Conservation (phyloP, 2,113 vertebrate species). For the Misgurnus mizolepis region DNA sequence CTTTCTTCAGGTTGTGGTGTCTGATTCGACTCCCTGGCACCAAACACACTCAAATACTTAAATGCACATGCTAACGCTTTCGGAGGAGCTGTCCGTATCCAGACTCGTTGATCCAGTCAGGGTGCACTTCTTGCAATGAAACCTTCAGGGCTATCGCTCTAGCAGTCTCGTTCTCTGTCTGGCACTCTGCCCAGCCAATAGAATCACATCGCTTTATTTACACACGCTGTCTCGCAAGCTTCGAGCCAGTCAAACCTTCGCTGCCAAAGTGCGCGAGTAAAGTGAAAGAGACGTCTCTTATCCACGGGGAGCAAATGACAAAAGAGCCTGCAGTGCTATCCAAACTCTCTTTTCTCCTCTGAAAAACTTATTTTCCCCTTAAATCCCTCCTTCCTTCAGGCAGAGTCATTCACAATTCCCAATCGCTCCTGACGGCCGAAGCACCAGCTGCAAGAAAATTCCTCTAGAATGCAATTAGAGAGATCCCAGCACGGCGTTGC, state of each 20-base stretch:
- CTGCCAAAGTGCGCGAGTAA: neutral
- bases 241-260: neutral
- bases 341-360: neutral
- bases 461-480: conserved; percentile 51
- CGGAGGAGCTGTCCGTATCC: conserved; percentile 27
- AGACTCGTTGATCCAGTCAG: conserved; percentile 51
- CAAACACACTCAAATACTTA: neutral
- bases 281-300: neutral
- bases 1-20: conserved; percentile 23
- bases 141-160: conserved; percentile 41
- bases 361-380: neutral
- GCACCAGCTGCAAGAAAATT: conserved; percentile 44
- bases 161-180: conserved; percentile 26
- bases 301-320: neutral
- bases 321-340: neutral
- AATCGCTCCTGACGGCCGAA: neutral
- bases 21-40: neutral
- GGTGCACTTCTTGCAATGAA: conserved; percentile 18
- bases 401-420: conserved; percentile 36
- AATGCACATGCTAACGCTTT: conserved; percentile 11
- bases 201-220: conserved; percentile 45
- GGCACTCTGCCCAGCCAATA: conserved; percentile 39
- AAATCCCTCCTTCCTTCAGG: conserved; percentile 5
- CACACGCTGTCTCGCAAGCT: conserved; percentile 25
- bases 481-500: conserved; percentile 21